Base-by-base conservation (phyloP, 2,888 invertebrate species). In the Drosophila rubida region DNA sequence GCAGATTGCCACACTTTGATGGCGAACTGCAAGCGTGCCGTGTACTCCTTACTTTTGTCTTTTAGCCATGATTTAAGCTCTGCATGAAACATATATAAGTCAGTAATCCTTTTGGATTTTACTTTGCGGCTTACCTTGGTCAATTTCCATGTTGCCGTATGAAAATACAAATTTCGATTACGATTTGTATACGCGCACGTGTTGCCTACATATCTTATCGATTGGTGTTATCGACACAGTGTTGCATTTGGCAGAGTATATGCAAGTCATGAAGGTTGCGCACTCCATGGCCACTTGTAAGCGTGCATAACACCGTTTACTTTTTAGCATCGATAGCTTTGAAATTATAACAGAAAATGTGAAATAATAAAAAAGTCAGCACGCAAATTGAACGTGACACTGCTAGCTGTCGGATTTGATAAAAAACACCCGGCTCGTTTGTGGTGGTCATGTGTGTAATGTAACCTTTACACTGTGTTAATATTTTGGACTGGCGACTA, bases 1-100 rank as follows among this genome's bases (percentile, higher is more conserved):
- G 88, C 74, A 0, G 92, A 91, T 63, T 90, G 90, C 91, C 92
- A 92, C 7, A 90, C 88, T 70, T 90, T 91, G 2, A 91, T 77
- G 0, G 89, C 91, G 60, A 92, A 92, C 27, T 80, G 78, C 1
- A 92, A 50, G 53, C 89, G 91, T 49, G 89, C 85, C 2, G 70
- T 57, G 30, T 89, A 91, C 0, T 82, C 42, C 45, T 90, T 90
- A 30, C 84, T 84, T 1, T 74, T 41, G 2, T 91, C 83, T 6
- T 79, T 70, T 25, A 92, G 78, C 92, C 92, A 92, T 54, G 78
- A 74, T 16, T 63, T 74, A 37, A 91, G 86, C 77, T 91, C 92
- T 92, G 45, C 2, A 67, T n/a, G 5, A 32, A 4, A 32, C 0
- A 0, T 32, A n/a, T 27, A 1, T 27, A 27, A 9, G 8, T 27